Conservation (phyloP, 2,797 vertebrate species). For the Harpagifer antarcticus region DNA sequence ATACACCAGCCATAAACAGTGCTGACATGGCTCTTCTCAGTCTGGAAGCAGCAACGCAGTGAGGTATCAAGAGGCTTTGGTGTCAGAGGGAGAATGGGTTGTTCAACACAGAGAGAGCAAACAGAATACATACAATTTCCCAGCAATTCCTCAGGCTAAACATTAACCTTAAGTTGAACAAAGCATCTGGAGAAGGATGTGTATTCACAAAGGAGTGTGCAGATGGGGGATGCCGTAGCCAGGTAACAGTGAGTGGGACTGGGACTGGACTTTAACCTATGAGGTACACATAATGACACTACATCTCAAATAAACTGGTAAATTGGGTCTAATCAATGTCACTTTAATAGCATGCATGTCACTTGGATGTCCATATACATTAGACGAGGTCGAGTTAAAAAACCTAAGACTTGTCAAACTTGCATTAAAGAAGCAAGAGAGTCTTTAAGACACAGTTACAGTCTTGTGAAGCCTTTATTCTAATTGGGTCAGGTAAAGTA, state of each 20-base stretch:
- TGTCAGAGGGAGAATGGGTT: slow-evolving; percentile 9
- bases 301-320: not conserved
- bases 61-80: slow-evolving; percentile 15
- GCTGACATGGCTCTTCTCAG: slow-evolving; percentile 63
- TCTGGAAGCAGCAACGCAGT: slow-evolving; percentile 35
- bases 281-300: not conserved
- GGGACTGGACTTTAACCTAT: not conserved
- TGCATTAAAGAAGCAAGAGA: not conserved
- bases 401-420: no score
- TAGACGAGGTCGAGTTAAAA: no score
- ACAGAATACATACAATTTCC: not conserved
- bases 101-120: not conserved
- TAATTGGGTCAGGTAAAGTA: no score
- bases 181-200: not conserved
- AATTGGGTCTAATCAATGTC: not conserved
- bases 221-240: not conserved
- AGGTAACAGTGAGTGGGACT: not conserved
- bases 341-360: not conserved
- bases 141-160: not conserved
- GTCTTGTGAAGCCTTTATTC: no score
- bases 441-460: no score
- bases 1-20: slow-evolving; percentile 42
- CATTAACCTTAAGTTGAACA: not conserved
- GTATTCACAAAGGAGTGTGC: not conserved
- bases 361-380: no score